Evolutionary conservation across 2,113 vertebrate genomes (phyloP), one percentile per base, ranked within the genome.

Genomic region (Mustelus asterias): DNA sequence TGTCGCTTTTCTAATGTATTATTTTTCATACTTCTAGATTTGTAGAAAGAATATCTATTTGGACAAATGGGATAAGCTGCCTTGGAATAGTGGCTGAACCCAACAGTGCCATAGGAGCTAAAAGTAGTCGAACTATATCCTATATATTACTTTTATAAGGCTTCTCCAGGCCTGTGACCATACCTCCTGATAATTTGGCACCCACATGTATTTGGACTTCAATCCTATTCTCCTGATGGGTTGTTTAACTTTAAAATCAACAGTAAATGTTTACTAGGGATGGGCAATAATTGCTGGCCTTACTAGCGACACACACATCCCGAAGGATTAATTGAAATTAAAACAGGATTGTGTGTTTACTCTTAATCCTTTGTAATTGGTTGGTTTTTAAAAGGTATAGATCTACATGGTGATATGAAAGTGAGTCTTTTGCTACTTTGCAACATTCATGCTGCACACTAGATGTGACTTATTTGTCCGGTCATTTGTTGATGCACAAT

Each of bases 401-500:
- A 22, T 58, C 58, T 65, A 67, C 22, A 67, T 67, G 60, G n/a
- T 37, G 89, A 93, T 37, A 37, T 18, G 65, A 65, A 72, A 48
- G 37, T 95, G 44, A 95, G 44, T 41, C 41, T 69, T 14, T 54
- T 95, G 69, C 69, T 76, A 95, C 67, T 22, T 70, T 72, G 69
- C 69, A 72, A 48, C 37, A 54, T 72, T 54, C 41, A 76, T 44
- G 67, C 69, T 54, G 94, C 94, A 95, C 69, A 95, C 44, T 29
- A 70, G 92, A 69, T 94, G 63, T 69, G 69, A 76, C 67, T 70
- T 69, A 26, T 95, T 72, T 95, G 22, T 95, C 94, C 44, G 33
- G 69, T 72, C 41, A 29, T 24, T 41, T 18, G 69, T 72, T 76
- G 69, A 93, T 65, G 89, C 58, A 63, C 88, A 92, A 63, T 92